Evolutionary conservation across 2,888 invertebrate species (phyloP), one percentile per base, ranked within the genome.

Genomic region (Zaprionus obscuricornis): DNA sequence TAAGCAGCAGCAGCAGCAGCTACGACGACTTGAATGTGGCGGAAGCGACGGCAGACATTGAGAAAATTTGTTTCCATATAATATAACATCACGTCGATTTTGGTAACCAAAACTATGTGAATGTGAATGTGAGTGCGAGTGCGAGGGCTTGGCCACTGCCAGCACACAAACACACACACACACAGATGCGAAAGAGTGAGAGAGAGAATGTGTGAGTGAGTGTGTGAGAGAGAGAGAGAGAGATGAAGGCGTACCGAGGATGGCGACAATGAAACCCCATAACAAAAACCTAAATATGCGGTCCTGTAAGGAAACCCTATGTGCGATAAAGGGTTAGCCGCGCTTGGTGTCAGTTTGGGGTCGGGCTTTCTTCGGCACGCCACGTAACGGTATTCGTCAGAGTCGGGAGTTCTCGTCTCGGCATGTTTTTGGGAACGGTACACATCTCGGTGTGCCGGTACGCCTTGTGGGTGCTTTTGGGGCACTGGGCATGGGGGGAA

Each of bases 301-400:
- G 90, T 90, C 88, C 90, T 90, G 90, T 90, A 90, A 90, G 90
- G 90, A 90, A 90, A 90, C 84, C 90, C 89, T 88, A 90, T 89
- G 90, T 89, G 90, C 90, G 90, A 90, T 90, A 90, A 90, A 90
- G 90, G 90, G 90, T 90, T 90, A 90, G 90, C 90, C 90, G 88
- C 90, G 87, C 79, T 86, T 89, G 89, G 90, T 88, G 87, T 88
- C 88, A 87, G 87, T 78, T 81, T 88, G 85, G 86, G 88, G 88
- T 88, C 85, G 83, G 81, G 74, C 71, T 83, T 84, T 75, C 79
- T 86, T 81, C 62, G 82, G 83, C 67, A 67, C 63, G 65, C 71
- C 85, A 68, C 67, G 86, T 70, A 71, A 66, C 74, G 85, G 85
- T 65, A 86, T 83, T 86, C 86, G 82, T 75, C 72, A 76, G 63